Evolutionary conservation across 2,113 vertebrate genomes (phyloP), one percentile per base, ranked within the genome.

Genomic region (Salvelinus alpinus): DNA sequence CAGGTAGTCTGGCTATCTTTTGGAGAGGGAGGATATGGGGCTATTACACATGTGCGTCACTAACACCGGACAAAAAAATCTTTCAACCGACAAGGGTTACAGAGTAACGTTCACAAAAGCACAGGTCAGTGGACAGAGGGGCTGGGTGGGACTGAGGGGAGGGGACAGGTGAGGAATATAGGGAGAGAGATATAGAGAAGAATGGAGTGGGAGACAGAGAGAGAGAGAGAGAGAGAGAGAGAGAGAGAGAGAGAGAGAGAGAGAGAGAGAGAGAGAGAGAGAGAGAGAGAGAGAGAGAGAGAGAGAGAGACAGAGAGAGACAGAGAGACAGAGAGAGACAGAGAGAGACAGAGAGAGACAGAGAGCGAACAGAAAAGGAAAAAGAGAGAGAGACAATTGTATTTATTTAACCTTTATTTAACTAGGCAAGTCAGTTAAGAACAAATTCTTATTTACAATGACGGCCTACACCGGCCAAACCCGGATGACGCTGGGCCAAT

Each of bases 71-170:
- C 96, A 95, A 95, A 94, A 93, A 93, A 94, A 95, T 93, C 94
- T 94, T 95, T 94, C 95, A 94, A 94, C 95, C 95, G 93, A 95
- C 95, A 80, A 94, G 93, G 94, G 93, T 94, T 95, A 97, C 95
- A 95, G 93, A 95, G 95, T 93, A 95, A 96, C 93, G 90, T 95
- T 96, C 95, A 97, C 96, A 88, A 95, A 96, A 97, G 95, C 96
- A 96, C 95, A 93, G 94, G 93, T 94, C 74, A 92, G 94, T 91
- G 88, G 91, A 44, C 87, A 72, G 80, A 16, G 64, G 57, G 91
- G 89, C 82, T 3, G 89, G 57, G 80, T 47, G 84, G 90, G 48
- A 20, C 20, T 1, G 11, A 4, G 34, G 18, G 22, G 11, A 25
- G 48, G 64, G 48, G 64, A 70, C n/a, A 80, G 64, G 64, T 65